A percentile compares a stretch with the other conserved stretches of the same genome.
These are phyloP conservation scores for Caenorhabditis plicata DNA, from an alignment of 2,888 invertebrate species.

Conservation along the genomic window DNA sequence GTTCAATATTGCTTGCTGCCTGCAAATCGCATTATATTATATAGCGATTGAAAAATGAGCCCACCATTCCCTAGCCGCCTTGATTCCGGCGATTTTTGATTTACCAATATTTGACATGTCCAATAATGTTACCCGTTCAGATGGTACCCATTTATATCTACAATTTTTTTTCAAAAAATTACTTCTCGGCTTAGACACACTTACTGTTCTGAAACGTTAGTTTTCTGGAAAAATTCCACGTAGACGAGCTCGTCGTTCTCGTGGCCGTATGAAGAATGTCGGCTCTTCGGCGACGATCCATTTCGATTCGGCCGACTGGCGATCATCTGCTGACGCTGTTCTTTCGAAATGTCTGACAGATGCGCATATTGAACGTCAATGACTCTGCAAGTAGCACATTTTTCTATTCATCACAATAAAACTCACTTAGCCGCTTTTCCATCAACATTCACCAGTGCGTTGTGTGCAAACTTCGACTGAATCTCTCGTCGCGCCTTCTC, in stretches of 20 bases:
- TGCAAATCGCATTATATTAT: too few relatives aligned
- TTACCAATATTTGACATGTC: conserved; percentile 9
- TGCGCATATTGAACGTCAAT: conserved; percentile 19
- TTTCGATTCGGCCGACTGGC: conserved; percentile 8
- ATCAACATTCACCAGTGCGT: conserved; percentile 34
- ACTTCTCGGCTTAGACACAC: not conserved
- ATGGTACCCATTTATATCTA: conserved; percentile 17
- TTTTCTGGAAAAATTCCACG: conserved; percentile 31
- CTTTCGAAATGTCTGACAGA: conserved; percentile 11
- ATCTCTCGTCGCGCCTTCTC: conserved; percentile 20
- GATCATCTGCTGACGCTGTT: conserved; percentile 22
- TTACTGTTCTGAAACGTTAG: conserved; percentile 6
- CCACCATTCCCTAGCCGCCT: conserved; percentile 29
- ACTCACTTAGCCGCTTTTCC: conserved; percentile 37
- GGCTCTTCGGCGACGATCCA: too few relatives aligned
- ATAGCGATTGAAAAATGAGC: too few relatives aligned
- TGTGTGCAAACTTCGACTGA: conserved; percentile 29
- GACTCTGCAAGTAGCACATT: conserved; percentile 12
- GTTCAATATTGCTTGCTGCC: too few relatives aligned
- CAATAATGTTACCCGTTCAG: conserved; percentile 15
- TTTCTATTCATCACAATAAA: not conserved
- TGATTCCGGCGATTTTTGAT: conserved; percentile 17
- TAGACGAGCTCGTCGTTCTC: conserved; percentile 3
- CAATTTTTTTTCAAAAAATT: not conserved
- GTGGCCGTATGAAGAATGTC: not conserved